Evolutionary conservation across 2,113 vertebrate species (phyloP), one percentile per base, ranked within the genome.

Genomic region (Chascanopsetta lugubris): DNA sequence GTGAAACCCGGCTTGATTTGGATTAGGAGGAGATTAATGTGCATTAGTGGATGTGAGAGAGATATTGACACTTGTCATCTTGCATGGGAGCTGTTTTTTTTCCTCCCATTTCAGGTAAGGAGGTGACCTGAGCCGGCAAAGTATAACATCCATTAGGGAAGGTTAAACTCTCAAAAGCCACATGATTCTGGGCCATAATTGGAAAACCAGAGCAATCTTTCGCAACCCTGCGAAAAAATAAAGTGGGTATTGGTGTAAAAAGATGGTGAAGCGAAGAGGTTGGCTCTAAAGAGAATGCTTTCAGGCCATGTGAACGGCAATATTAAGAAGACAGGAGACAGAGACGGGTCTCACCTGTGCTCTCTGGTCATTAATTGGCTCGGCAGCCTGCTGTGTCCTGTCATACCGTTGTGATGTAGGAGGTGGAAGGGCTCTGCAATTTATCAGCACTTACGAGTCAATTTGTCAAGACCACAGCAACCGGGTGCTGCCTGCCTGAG

Each of bases 381-480:
- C 60, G 26, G 70, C 58, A 72, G 61, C 82, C 85, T 72, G 75
- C 83, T 88, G 88, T 67, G 75, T 82, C 77, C 54, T 76, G 87
- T 89, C 88, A 88, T 79, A 65, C 55, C 69, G 36, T 47, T 56
- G 50, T 75, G 71, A 82, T 82, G 71, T 70, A 72, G 73, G 77
- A 71, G 56, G 61, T 56, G 71, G 27, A 72, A 66, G 57, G 58
- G 51, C 65, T 46, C 59, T 4, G 42, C 88, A 82, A 91, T 93
- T 91, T 90, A 90, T 90, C 90, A 85, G 69, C 86, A 88, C 88
- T 93, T 90, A 92, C 54, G 55, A 85, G 84, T 84, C 86, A 88
- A 93, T 93, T 91, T 90, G 88, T 93, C 89, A 91, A 20, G 79
- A 82, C 62, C 61, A 78, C 50, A 77, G 46, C 53, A 21, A 61